These are phyloP conservation scores for Anhinga anhinga DNA, from an alignment of 2,113 vertebrate genomes.

Conservation along the genomic window DNA sequence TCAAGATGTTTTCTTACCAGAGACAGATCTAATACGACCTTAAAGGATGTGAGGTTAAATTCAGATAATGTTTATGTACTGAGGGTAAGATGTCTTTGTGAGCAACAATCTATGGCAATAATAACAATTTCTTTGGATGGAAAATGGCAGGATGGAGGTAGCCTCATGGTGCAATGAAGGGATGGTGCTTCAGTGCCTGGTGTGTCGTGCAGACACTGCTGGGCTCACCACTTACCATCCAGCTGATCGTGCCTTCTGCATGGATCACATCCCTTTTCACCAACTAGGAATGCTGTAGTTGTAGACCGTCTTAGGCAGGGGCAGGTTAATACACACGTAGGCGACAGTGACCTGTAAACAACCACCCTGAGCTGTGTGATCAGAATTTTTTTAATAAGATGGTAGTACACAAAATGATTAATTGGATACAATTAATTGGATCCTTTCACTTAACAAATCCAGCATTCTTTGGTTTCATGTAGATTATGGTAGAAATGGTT, in stretches of 20 bases:
- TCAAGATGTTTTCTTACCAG: slow-evolving; percentile 21
- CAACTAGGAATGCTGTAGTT: background rate
- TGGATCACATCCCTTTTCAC: background rate
- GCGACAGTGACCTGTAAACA: background rate
- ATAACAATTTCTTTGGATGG: background rate
- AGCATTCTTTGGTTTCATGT: background rate
- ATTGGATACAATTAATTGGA: background rate
- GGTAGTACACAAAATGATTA: background rate
- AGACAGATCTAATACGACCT: slow-evolving; percentile 4
- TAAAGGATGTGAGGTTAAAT: slow-evolving; percentile 9
- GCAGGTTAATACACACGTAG: fast-evolving
- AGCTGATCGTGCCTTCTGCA: background rate
- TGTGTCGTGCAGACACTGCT: background rate
- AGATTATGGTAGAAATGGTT: background rate
- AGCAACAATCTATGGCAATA: background rate
- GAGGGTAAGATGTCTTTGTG: background rate
- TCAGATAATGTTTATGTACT: background rate
- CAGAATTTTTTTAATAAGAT: background rate
- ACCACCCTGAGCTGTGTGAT: background rate
- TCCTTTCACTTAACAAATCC: background rate
- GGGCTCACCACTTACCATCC: background rate
- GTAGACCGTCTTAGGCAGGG: background rate
- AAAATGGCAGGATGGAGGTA: background rate
- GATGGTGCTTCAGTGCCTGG: background rate
- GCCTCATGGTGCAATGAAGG: background rate